Evolutionary conservation across 2,797 vertebrate genomes (phyloP), one percentile per base, ranked within the genome.

Genomic region (Chloroceryle amazona): DNA sequence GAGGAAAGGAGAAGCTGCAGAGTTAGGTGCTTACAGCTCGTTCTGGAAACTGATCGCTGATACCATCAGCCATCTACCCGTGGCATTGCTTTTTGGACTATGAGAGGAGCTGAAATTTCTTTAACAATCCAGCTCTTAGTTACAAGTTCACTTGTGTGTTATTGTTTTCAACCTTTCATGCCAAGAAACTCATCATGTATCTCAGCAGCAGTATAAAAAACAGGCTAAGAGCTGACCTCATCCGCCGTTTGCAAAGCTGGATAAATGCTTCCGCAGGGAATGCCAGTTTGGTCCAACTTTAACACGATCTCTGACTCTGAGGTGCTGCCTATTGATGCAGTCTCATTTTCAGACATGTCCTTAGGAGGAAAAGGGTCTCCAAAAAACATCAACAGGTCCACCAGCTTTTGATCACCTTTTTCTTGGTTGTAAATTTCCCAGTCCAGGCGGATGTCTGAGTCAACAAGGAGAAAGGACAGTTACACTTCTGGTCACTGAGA

Each of bases 381-480:
- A 4, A 97, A 99, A 2, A 97, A 85, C 86, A 99, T 90, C 90
- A 99, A 52, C n/a, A 99, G 86, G 68, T 99, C 99, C 92, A 99
- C 91, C 87, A 99, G 91, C 80, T 97, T 98, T 41, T 90, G 91
- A 76, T 98, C 98, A 3, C 96, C 97, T 25, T 89, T 58, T 39
- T 99, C 98, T 3, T 98, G 85, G 81, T 98, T 98, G 31, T 98
- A 99, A 10, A 97, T 98, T 96, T 99, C 96, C 99, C 99, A 99
- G 97, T 99, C 99, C 96, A 99, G 73, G 23, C 99, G 99, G 75
- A 99, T 99, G 76, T 99, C 99, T 99, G 94, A 31, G 83, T 60
- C 11, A 51, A 28, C 84, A 39, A 91, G 57, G 39, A n/a, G 52
- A 70, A 84, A 71, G n/a, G n/a, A 82, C 61, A 73, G 35, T 63